phyloP scores from a whole-genome alignment of 2,113 vertebrate species.

The Arvicanthis niloticus region DNA sequence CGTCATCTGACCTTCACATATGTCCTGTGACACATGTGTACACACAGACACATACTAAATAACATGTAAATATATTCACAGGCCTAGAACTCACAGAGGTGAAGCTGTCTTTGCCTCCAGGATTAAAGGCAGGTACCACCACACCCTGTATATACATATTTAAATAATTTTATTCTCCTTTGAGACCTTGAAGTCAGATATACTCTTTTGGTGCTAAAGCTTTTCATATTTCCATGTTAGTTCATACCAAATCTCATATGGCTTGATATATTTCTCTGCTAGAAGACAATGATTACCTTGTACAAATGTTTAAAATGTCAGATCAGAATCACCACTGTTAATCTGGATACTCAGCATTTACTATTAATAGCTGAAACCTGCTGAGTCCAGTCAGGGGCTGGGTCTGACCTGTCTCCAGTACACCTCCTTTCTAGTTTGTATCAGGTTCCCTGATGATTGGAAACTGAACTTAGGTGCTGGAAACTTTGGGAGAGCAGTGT shows the following conservation, averaged over 20 bases:
- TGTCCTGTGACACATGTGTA: neutral
- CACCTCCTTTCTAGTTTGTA: neutral
- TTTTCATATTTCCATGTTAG: slow-evolving; percentile 18
- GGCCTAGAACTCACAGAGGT: neutral
- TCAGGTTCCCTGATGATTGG: neutral
- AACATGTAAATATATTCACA: neutral
- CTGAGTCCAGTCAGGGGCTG: neutral
- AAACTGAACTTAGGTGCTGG: too few relatives aligned
- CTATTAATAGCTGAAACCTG: neutral
- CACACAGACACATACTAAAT: neutral
- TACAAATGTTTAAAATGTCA: neutral
- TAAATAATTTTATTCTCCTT: slow-evolving; percentile 7
- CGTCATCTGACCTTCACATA: neutral
- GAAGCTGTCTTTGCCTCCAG: neutral
- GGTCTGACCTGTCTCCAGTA: neutral
- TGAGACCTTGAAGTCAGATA: neutral
- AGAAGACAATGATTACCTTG: neutral
- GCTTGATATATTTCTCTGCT: slow-evolving; percentile 24
- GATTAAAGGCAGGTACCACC: neutral
- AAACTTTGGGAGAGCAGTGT: too few relatives aligned
- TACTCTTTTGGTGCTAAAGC: neutral
- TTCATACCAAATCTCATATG: neutral
- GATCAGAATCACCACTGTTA: neutral
- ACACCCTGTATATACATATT: neutral
- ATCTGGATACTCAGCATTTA: neutral